These are phyloP conservation scores for Nothobranchius kuhntae DNA, from an alignment of 2,113 vertebrate genomes.

Conservation along the genomic window DNA sequence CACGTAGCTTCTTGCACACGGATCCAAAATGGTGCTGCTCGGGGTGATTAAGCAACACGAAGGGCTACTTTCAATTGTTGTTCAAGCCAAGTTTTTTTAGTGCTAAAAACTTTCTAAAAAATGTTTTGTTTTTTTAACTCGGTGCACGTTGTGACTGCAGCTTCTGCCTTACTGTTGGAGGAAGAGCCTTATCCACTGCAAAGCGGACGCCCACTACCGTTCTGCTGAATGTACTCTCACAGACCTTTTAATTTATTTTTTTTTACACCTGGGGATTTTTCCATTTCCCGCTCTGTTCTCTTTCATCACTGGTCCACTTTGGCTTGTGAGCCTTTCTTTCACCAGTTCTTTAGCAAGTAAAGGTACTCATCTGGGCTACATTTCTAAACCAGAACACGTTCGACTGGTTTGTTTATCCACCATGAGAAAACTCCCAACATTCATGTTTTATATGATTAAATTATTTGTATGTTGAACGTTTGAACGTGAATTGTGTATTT, in stretches of 20 bases:
- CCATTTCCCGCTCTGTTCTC: too few relatives aligned
- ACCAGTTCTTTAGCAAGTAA: slow-evolving; percentile 17
- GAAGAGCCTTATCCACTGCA: slow-evolving; percentile 34
- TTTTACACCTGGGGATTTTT: neutral
- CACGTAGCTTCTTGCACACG: slow-evolving; percentile 40
- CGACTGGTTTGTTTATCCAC: slow-evolving; percentile 18
- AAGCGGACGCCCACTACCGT: slow-evolving; percentile 10
- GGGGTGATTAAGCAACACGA: slow-evolving; percentile 3
- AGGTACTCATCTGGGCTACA: slow-evolving; percentile 42
- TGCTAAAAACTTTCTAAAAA: neutral
- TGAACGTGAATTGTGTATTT: slow-evolving; percentile 61
- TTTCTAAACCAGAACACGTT: slow-evolving; percentile 24
- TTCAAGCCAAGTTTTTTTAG: too few relatives aligned
- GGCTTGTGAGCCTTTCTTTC: slow-evolving; percentile 9
- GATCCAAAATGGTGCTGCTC: slow-evolving; percentile 52
- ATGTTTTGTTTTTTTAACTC: neutral
- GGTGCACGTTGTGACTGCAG: neutral
- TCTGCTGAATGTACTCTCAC: slow-evolving; percentile 37
- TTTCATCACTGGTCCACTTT: slow-evolving; percentile 20
- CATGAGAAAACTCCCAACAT: slow-evolving; percentile 62
- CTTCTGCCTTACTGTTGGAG: slow-evolving; percentile 7
- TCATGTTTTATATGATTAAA: slow-evolving; percentile 64
- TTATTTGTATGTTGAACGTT: slow-evolving; percentile 67
- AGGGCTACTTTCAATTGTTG: neutral
- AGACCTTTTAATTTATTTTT: slow-evolving; percentile 13